phyloP scores from a whole-genome alignment of 2,888 invertebrate genomes.

The Salpingus planirostris region DNA sequence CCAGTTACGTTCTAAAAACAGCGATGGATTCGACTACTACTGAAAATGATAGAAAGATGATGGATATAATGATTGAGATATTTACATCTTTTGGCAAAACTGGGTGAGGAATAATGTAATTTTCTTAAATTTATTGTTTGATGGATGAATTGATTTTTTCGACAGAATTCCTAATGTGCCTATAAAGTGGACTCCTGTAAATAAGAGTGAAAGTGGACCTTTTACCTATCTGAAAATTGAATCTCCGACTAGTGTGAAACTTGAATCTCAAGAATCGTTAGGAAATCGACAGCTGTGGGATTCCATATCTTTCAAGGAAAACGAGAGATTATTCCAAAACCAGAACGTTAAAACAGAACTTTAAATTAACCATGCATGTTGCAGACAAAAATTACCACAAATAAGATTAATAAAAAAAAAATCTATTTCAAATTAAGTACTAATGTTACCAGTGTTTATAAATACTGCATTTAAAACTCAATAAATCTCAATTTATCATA shows the following conservation, averaged over 20 bases:
- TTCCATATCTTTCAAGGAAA: slow-evolving; percentile 4
- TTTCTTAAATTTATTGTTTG: no score
- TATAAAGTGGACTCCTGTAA: no score
- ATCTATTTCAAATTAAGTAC: no score
- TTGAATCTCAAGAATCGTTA: slow-evolving; percentile 45
- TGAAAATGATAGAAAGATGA: slow-evolving; percentile 45
- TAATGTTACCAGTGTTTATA: no score
- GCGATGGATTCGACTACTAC: slow-evolving; percentile 33
- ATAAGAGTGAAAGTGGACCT: no score
- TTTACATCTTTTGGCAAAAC: slow-evolving; percentile 45
- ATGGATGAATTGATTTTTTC: slow-evolving; percentile 25
- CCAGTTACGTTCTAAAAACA: slow-evolving; percentile 44
- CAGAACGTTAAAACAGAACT: slow-evolving; percentile 7
- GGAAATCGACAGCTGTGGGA: slow-evolving; percentile 54
- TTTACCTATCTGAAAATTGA: slow-evolving; percentile 48
- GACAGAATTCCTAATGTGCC: slow-evolving; percentile 37
- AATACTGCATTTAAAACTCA: no score
- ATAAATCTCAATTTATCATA: no score
- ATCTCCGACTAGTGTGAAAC: slow-evolving; percentile 24
- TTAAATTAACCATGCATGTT: no score
- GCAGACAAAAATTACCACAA: no score
- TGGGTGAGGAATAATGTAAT: slow-evolving; percentile 42
- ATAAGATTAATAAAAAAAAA: no score
- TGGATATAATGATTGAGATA: slow-evolving; percentile 44
- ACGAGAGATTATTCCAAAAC: slow-evolving; percentile 5